Conservation (phyloP, 2,113 vertebrate genomes). For the Dolichotis patagonum region DNA sequence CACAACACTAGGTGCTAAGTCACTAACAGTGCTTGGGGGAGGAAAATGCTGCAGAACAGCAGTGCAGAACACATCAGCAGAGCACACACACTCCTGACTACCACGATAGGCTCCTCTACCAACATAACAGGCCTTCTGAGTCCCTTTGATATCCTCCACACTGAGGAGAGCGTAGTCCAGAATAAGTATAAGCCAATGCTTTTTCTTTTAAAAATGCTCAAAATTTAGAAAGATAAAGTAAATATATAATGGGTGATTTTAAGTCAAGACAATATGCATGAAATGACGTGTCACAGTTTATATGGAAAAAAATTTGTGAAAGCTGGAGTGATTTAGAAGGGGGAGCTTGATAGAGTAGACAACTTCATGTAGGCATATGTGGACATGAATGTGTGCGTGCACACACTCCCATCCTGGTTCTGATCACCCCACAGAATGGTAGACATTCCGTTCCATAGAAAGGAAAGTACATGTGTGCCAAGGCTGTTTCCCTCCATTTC, state of each 20-base stretch:
- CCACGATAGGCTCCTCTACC: neutral
- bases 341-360: neutral
- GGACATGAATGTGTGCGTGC: neutral
- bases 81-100: neutral
- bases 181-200: neutral
- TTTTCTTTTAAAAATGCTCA: neutral
- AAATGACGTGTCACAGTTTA: neutral
- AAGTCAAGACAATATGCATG: neutral
- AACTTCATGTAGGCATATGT: neutral
- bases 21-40: neutral
- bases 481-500: neutral
- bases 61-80: fast-evolving
- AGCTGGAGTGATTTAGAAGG: neutral
- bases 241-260: neutral
- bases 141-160: neutral
- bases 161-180: neutral
- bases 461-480: neutral
- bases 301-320: neutral
- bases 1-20: neutral
- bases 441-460: neutral
- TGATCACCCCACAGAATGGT: neutral
- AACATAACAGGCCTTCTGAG: neutral
- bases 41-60: neutral
- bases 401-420: too few relatives aligned
- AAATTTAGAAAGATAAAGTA: neutral